Percentiles rank a stretch among this genome's conserved stretches.
These are phyloP conservation scores for Pangasianodon gigas DNA, from an alignment of 2,113 vertebrate species.

Conservation along the genomic window DNA sequence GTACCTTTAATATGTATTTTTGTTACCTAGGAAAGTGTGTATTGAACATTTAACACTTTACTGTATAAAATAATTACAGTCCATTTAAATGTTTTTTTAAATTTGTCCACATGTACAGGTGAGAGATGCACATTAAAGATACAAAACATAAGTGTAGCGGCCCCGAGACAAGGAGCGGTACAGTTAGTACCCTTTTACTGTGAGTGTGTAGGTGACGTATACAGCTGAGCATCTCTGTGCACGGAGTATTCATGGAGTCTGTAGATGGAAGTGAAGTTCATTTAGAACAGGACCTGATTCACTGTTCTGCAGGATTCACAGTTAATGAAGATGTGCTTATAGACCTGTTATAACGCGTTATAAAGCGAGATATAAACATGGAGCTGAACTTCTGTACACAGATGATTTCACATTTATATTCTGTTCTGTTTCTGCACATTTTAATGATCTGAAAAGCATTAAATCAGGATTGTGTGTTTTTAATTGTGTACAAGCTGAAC, in stretches of 20 bases:
- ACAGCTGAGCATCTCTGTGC: background rate
- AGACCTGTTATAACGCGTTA: background rate
- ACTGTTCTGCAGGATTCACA: background rate
- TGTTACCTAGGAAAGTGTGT: background rate
- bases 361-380: background rate
- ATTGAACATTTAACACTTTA: background rate
- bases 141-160: background rate
- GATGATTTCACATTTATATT: background rate
- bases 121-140: background rate
- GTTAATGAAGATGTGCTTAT: background rate
- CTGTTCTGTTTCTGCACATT: background rate
- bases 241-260: background rate
- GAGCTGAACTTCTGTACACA: background rate
- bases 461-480: background rate
- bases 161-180: background rate
- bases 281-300: background rate
- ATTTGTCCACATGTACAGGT: background rate
- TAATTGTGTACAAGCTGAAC: background rate
- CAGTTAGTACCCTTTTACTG: background rate
- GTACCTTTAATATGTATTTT: background rate
- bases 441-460: background rate
- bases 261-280: background rate
- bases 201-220: background rate
- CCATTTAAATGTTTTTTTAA: background rate
- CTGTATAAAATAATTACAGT: background rate